Conservation (phyloP, 2,113 vertebrate genomes). For the Phaethornis superciliosus region DNA sequence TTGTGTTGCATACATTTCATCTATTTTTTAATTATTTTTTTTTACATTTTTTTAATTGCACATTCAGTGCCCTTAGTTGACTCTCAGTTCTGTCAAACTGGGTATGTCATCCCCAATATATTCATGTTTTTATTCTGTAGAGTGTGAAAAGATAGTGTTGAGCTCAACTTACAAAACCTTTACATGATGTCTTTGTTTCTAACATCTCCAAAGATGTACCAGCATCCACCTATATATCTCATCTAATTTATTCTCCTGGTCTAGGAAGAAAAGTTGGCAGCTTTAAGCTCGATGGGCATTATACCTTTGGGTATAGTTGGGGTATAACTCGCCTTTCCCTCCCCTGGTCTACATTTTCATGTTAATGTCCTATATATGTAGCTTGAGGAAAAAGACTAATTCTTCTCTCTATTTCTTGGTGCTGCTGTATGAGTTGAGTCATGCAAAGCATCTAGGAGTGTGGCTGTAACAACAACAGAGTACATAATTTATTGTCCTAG, state of each 20-base stretch:
- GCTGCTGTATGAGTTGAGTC: background rate
- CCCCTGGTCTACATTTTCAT: background rate
- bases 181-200: background rate
- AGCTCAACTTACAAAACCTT: background rate
- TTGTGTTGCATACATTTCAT: background rate
- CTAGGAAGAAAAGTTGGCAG: background rate
- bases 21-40: background rate
- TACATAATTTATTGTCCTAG: background rate
- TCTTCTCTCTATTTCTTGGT: background rate
- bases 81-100: background rate
- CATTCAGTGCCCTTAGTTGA: background rate
- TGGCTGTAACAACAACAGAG: background rate
- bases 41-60: background rate
- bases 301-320: background rate
- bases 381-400: conserved; percentile 15
- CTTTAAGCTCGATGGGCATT: background rate
- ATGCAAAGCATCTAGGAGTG: background rate
- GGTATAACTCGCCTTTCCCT: background rate
- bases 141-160: background rate
- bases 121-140: background rate
- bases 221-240: background rate
- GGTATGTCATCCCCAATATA: background rate
- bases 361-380: background rate
- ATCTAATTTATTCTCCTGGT: background rate
- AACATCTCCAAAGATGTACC: background rate